These are phyloP conservation scores for Clostera curtula DNA, from an alignment of 2,888 invertebrate species.

Conservation along the genomic window DNA sequence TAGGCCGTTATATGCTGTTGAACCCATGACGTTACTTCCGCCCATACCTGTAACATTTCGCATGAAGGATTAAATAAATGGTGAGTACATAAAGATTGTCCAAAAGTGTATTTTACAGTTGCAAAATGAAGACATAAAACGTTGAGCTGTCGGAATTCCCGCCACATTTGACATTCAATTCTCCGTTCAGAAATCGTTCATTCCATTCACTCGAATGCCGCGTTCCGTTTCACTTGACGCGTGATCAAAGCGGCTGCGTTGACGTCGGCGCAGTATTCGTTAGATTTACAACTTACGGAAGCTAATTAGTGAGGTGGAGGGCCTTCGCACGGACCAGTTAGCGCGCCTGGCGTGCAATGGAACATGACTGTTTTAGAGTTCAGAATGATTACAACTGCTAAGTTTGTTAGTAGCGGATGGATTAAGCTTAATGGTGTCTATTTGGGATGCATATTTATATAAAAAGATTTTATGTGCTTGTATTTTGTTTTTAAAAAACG, in stretches of 20 bases:
- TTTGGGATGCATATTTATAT: not conserved
- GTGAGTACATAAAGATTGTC: too few relatives aligned
- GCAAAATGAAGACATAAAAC: slow-evolving; percentile 27
- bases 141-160: slow-evolving; percentile 32
- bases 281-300: slow-evolving; percentile 69
- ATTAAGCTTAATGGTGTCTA: not conserved
- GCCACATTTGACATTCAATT: slow-evolving; percentile 62
- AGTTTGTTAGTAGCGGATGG: slow-evolving; percentile 16
- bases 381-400: slow-evolving; percentile 31
- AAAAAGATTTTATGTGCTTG: too few relatives aligned
- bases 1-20: too few relatives aligned
- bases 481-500: too few relatives aligned
- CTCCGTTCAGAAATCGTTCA: slow-evolving; percentile 59
- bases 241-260: slow-evolving; percentile 63
- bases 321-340: slow-evolving; percentile 44
- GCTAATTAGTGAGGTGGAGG: slow-evolving; percentile 60
- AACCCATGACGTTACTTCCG: too few relatives aligned
- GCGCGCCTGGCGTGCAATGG: slow-evolving; percentile 40
- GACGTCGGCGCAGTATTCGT: slow-evolving; percentile 49
- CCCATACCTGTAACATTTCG: too few relatives aligned
- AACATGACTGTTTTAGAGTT: slow-evolving; percentile 40
- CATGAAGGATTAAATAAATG: too few relatives aligned
- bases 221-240: slow-evolving; percentile 56
- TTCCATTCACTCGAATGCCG: slow-evolving; percentile 32
- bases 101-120: slow-evolving; percentile 8